Evolutionary conservation across 2,888 invertebrate species (phyloP).

Genomic region (Campopleginae sp.): DNA sequence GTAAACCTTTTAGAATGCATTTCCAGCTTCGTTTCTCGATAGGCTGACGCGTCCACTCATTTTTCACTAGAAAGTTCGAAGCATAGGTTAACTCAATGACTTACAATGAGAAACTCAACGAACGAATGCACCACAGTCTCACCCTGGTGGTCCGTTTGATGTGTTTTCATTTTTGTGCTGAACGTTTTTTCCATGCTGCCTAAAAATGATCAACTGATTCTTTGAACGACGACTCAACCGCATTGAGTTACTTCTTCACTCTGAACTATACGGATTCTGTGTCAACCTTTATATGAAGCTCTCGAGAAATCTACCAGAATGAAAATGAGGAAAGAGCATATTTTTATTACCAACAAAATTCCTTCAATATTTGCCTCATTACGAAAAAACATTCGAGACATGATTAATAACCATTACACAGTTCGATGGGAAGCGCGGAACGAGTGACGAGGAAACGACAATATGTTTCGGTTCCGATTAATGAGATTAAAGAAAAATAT

Average conservation of each 20-base stretch:
- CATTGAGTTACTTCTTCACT: background rate
- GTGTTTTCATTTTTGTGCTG: background rate
- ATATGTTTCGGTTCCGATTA: background rate
- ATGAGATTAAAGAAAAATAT: slow-evolving; percentile 18
- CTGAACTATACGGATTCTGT: background rate
- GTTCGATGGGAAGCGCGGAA: background rate
- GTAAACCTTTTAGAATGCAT: background rate
- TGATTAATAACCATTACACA: background rate
- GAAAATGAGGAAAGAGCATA: background rate
- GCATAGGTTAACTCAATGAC: background rate
- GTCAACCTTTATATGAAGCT: background rate
- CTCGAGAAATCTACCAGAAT: background rate
- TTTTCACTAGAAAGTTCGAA: background rate
- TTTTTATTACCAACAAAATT: background rate
- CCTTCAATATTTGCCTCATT: background rate
- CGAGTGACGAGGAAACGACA: slow-evolving; percentile 4
- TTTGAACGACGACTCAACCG: background rate
- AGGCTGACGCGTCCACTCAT: background rate
- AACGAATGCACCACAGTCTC: background rate
- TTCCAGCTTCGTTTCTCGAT: slow-evolving; percentile 5
- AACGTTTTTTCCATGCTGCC: background rate
- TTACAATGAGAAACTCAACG: background rate
- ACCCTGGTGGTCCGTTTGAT: background rate
- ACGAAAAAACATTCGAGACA: background rate
- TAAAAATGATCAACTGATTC: background rate